Base-by-base conservation (phyloP, 1,140 invertebrate genomes). In the Metaphire vulgaris region DNA sequence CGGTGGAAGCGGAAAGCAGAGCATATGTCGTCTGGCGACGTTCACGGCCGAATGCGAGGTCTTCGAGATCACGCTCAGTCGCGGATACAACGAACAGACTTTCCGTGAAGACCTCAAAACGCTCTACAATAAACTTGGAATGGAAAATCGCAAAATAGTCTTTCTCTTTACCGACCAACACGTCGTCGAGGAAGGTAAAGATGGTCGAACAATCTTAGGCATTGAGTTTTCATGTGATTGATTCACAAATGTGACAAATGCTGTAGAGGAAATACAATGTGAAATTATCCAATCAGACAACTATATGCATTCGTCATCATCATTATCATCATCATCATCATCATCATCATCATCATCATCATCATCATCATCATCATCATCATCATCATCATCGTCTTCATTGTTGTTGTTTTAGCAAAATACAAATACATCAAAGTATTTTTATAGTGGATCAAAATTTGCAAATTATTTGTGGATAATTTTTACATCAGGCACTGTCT, bases 31-130 rank as follows among this genome's bases (percentile, higher is more conserved):
- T 34, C 78, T 87, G 29, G 86, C 86, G 1, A 82, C 85, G 0
- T 86, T 83, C 78, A 80, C 83, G 75, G 80, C 84, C 86, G 89
- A 89, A 33, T 94, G 90, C 82, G 90, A 92, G 70, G 85, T 93
- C 31, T 96, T 94, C 83, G 91, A 93, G 82, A 95, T 96, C n/a
- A 89, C 89, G 0, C 87, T 94, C 0, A 91, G 89, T 68, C 88
- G 92, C 68, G 92, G 92, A 28, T 96, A 96, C 85, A 92, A 90
- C 81, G 93, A 94, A 82, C 85, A 86, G 16, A 88, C 89, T 0
- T 95, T 97, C 81, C 90, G 92, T 77, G 93, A 95, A 65, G 93
- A 96, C 80, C 88, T 96, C 72, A 96, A 95, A 82, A 87, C 87
- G 67, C 84, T 96, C 0, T 95, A 92, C 82, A 90, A 89, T 75